These are phyloP conservation scores for Hydroisotoma schaefferi DNA, from an alignment of 2,888 invertebrate species.

Conservation along the genomic window DNA sequence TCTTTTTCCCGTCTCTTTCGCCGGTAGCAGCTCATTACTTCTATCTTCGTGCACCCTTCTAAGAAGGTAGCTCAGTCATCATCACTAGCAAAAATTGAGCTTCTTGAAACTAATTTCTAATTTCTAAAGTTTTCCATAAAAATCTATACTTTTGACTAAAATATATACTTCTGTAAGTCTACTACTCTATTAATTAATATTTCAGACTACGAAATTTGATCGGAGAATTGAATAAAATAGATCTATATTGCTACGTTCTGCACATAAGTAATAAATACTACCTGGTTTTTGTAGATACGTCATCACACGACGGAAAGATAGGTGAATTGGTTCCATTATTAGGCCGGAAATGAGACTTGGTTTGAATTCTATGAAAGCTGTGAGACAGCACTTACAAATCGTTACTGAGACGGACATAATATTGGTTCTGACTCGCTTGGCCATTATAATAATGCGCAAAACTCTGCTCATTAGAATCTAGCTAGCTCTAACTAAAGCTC, in stretches of 20 bases:
- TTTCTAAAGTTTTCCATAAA: too few relatives aligned
- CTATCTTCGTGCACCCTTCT: slow-evolving; percentile 1
- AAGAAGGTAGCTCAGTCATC: slow-evolving; percentile 7
- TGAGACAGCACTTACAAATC: neutral
- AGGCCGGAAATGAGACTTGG: slow-evolving; percentile 23
- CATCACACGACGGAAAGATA: slow-evolving; percentile 32
- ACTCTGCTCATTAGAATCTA: too few relatives aligned
- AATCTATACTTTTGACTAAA: too few relatives aligned
- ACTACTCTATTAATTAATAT: neutral
- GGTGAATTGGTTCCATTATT: slow-evolving; percentile 24
- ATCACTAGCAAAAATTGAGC: slow-evolving; percentile 7
- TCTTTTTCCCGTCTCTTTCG: neutral
- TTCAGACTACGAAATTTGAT: too few relatives aligned
- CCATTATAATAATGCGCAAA: too few relatives aligned
- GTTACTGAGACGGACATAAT: slow-evolving; percentile 4
- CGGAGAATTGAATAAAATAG: too few relatives aligned
- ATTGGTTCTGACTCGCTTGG: too few relatives aligned
- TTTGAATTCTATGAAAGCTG: slow-evolving; percentile 1
- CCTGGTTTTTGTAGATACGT: slow-evolving; percentile 9
- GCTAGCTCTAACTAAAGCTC: neutral
- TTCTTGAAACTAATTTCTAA: slow-evolving; percentile 2
- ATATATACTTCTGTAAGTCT: neutral
- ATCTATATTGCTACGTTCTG: too few relatives aligned
- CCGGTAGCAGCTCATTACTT: neutral
- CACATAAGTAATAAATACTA: slow-evolving; percentile 1